phyloP scores from a whole-genome alignment of 2,888 invertebrate species.

The Thelaira solivaga region DNA sequence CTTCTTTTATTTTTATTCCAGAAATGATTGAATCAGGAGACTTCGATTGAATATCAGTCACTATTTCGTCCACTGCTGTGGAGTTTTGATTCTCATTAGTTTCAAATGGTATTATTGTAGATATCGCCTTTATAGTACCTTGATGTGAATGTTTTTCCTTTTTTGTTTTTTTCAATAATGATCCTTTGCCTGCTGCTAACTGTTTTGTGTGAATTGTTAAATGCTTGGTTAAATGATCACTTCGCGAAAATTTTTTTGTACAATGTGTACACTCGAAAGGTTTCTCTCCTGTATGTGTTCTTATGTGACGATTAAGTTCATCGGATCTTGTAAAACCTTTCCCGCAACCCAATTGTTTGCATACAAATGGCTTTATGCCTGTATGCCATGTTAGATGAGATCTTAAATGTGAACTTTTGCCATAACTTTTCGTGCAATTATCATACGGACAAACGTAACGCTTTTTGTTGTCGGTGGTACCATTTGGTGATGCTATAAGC shows the following conservation, averaged over 20 bases:
- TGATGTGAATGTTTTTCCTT: constrained; percentile 55
- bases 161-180: constrained; percentile 16
- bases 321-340: constrained; percentile 75
- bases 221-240: constrained; percentile 74
- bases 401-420: constrained; percentile 75
- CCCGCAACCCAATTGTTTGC: constrained; percentile 70
- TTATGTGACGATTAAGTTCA: constrained; percentile 72
- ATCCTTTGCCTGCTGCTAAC: constrained; percentile 40
- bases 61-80: neutral
- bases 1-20: constrained; percentile 68
- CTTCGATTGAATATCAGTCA: neutral
- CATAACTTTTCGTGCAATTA: constrained; percentile 74
- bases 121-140: constrained; percentile 17
- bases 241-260: constrained; percentile 73
- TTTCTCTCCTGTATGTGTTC: constrained; percentile 73
- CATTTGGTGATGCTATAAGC: constrained; percentile 67
- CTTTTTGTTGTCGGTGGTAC: constrained; percentile 64
- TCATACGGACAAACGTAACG: constrained; percentile 72
- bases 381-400: constrained; percentile 76
- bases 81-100: neutral
- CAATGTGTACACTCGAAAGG: constrained; percentile 73
- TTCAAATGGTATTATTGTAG: neutral
- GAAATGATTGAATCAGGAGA: neutral
- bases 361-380: constrained; percentile 74
- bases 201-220: constrained; percentile 72